Evolutionary conservation across 2,113 vertebrate genomes (phyloP).

Genomic region (Takifugu flavidus): DNA sequence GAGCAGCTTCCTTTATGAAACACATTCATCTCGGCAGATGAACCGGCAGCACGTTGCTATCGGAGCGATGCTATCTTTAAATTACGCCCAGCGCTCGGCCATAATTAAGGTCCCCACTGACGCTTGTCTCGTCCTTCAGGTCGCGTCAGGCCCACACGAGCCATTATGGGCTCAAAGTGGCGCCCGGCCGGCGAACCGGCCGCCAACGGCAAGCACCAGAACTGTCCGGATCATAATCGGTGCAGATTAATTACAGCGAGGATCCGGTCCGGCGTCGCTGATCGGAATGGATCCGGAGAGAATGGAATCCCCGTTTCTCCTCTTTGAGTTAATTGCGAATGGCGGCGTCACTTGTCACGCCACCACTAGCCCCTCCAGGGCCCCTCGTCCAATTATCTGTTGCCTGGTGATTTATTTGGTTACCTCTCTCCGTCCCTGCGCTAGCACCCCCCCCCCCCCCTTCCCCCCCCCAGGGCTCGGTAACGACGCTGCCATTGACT

Average conservation of each 20-base stretch:
- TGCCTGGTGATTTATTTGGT: constrained; percentile 66
- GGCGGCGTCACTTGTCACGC: constrained; percentile 52
- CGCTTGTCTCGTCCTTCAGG: too few relatives aligned
- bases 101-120: constrained; percentile 6
- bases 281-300: constrained; percentile 24
- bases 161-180: constrained; percentile 26
- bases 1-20: constrained; percentile 9
- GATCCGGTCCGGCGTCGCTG: constrained; percentile 55
- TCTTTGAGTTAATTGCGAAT: constrained; percentile 60
- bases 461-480: constrained; percentile 1
- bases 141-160: too few relatives aligned
- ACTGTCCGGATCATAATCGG: constrained; percentile 14
- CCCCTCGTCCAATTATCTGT: constrained; percentile 66
- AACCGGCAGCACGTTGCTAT: constrained; percentile 7
- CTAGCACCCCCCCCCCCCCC: constrained; percentile 36
- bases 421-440: constrained; percentile 33
- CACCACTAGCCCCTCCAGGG: constrained; percentile 45
- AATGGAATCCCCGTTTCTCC: constrained; percentile 39
- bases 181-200: neutral
- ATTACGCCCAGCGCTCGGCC: constrained; percentile 2
- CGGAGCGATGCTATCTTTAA: constrained; percentile 31
- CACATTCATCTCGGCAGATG: constrained; percentile 27
- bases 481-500: too few relatives aligned
- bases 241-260: constrained; percentile 43
- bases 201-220: too few relatives aligned